A percentile compares a stretch with the other conserved stretches of the same genome.
Conservation (phyloP, 2,888 invertebrate species). For the Andrena bicolor region DNA sequence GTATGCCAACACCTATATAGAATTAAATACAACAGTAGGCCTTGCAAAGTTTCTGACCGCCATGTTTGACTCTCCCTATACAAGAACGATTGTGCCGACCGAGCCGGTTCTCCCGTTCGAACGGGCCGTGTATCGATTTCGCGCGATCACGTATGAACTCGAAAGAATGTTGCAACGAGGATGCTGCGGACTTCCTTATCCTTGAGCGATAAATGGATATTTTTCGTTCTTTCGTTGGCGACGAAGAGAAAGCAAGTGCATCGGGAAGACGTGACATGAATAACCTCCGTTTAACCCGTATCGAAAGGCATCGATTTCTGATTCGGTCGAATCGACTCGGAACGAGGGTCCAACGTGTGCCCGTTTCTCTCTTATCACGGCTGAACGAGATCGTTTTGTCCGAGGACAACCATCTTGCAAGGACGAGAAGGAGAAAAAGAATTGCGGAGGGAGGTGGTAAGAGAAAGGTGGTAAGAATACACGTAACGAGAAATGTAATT, state of each 20-base stretch:
- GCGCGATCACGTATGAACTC: conserved; percentile 2
- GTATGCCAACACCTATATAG: no score
- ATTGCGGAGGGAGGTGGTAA: not conserved
- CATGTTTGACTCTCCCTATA: not conserved
- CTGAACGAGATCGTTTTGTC: conserved; percentile 30
- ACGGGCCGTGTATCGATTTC: conserved; percentile 4
- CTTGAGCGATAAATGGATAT: not conserved
- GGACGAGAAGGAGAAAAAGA: not conserved
- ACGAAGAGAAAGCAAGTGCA: not conserved
- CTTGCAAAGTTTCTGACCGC: not conserved
- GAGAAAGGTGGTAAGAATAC: conserved; percentile 43
- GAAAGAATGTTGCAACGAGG: conserved; percentile 11
- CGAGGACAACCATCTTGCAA: conserved; percentile 39
- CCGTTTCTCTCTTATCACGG: conserved; percentile 24
- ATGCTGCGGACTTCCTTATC: conserved; percentile 16
- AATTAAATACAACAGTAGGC: no score
- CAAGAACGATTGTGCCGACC: conserved; percentile 1
- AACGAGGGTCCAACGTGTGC: not conserved
- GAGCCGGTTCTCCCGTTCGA: conserved; percentile 9
- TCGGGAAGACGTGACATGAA: not conserved
- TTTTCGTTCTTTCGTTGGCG: not conserved
- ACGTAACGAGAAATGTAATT: conserved; percentile 34
- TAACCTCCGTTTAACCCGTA: not conserved
- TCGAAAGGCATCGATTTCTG: not conserved
- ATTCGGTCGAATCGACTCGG: conserved; percentile 2